Base-by-base conservation (phyloP, 2,888 invertebrate species). In the Caenorhabditis virilis region DNA sequence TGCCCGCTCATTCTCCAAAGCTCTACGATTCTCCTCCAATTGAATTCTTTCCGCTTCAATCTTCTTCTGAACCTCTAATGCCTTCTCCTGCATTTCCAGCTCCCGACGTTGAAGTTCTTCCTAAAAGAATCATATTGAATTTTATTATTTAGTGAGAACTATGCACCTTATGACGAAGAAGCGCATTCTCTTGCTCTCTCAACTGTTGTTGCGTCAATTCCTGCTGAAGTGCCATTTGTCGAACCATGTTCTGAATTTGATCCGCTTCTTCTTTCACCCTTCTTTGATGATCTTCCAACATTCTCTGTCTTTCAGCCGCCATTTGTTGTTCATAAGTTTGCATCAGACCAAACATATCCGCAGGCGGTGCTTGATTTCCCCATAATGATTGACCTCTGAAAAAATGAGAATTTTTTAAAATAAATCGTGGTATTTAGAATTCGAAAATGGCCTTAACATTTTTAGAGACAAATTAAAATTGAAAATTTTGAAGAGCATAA, bases 301-400 rank as follows among this genome's bases (percentile, higher is more conserved):
- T 38, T 23, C 68, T 39, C 18, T 60, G 47, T 15, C 72, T 51
- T 35, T 78, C 77, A 22, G 43, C 36, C 27, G 64, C 53, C 51
- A 67, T 51, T 39, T 76, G 66, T 9, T 64, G 71, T 48, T 76
- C 64, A n/a, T n/a, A n/a, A n/a, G n/a, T n/a, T n/a, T n/a, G n/a
- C n/a, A n/a, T n/a, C n/a, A n/a, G n/a, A n/a, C n/a, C n/a, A n/a
- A n/a, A n/a, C n/a, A n/a, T n/a, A n/a, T n/a, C n/a, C n/a, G n/a
- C n/a, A n/a, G n/a, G n/a, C n/a, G n/a, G n/a, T n/a, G n/a, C n/a
- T n/a, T n/a, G n/a, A n/a, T n/a, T n/a, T n/a, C n/a, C n/a, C n/a
- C n/a, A n/a, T n/a, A n/a, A n/a, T n/a, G n/a, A n/a, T n/a, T n/a
- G n/a, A n/a, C n/a, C n/a, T n/a, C n/a, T n/a, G n/a, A n/a, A n/a